Base-by-base conservation (phyloP, 2,113 vertebrate species). In the Hippolais icterina region DNA sequence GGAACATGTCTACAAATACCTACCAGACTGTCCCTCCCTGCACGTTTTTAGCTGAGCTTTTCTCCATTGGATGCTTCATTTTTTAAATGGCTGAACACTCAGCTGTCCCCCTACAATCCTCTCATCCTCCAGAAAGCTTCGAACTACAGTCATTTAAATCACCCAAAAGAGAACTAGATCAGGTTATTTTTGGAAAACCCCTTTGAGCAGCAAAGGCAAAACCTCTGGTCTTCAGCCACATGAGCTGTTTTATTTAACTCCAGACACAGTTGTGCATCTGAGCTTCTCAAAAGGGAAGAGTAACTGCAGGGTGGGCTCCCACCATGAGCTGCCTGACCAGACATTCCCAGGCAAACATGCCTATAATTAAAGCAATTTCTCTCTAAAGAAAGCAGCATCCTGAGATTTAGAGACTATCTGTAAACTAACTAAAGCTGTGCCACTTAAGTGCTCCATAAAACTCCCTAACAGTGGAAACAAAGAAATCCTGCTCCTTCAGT, bases 151-250 rank as follows among this genome's bases (percentile, higher is more conserved):
- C 46, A 53, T 78, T 71, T 90, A 90, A 84, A 93, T 44, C 78
- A 63, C 77, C 42, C 86, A 71, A 94, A 91, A 2, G 27, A 81
- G 93, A 97, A 89, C 7, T 22, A 42, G 31, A 94, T 12, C 20
- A 2, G 60, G 71, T 79, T 96, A 90, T 97, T 94, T 96, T 90
- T 39, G 63, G 84, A 90, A 85, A 94, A 76, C 27, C 57, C 52
- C 66, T 92, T 31, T 14, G 69, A 90, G 94, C 33, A 83, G 56
- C 44, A 56, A 81, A 92, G 68, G 71, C 64, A 86, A 54, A 78
- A 71, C 25, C 54, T 37, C 79, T 46, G 54, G 7, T 87, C 75
- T 15, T 46, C 57, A 80, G 90, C 50, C 90, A 74, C 65, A 66
- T 2, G 37, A 72, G 16, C 79, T 24, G 70, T 76, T 92, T 70